Evolutionary conservation across 2,797 vertebrate genomes (phyloP).

Genomic region (Threskiornis aethiopicus): DNA sequence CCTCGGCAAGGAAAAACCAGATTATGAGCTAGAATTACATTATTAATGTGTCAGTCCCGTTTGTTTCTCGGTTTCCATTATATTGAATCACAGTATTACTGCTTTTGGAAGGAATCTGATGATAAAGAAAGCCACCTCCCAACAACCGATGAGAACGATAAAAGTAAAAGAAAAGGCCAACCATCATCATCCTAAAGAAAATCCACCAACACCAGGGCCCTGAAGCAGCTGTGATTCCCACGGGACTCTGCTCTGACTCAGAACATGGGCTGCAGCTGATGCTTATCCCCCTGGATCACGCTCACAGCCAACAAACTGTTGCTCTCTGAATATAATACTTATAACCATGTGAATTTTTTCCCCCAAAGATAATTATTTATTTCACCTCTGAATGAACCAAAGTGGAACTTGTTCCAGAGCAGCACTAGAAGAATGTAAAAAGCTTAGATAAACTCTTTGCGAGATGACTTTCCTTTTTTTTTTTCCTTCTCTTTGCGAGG

Average conservation of each 20-base stretch:
- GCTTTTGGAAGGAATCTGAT: slow-evolving; percentile 63
- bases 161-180: slow-evolving; percentile 19
- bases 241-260: slow-evolving; percentile 46
- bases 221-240: slow-evolving; percentile 30
- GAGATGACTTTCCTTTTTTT: background rate
- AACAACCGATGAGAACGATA: slow-evolving; percentile 7
- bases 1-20: background rate
- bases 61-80: slow-evolving; percentile 59
- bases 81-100: slow-evolving; percentile 53
- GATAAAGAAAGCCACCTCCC: slow-evolving; percentile 47
- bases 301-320: slow-evolving; percentile 33
- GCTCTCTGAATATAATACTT: slow-evolving; percentile 7
- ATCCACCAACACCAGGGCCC: background rate
- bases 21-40: slow-evolving; percentile 9
- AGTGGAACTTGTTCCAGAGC: slow-evolving; percentile 3
- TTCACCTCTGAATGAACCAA: slow-evolving; percentile 42
- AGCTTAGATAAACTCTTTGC: slow-evolving; percentile 6
- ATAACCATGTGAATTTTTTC: slow-evolving; percentile 25
- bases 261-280: slow-evolving; percentile 27
- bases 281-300: slow-evolving; percentile 27
- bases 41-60: slow-evolving; percentile 7
- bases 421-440: background rate
- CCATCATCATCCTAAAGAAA: slow-evolving; percentile 38
- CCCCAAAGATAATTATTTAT: slow-evolving; percentile 35
- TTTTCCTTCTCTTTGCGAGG: background rate